These are phyloP conservation scores for Catostylus mosaicus DNA, from an alignment of 30 jellyfish, hydroid and myxozoan genomes.

Conservation along the genomic window DNA sequence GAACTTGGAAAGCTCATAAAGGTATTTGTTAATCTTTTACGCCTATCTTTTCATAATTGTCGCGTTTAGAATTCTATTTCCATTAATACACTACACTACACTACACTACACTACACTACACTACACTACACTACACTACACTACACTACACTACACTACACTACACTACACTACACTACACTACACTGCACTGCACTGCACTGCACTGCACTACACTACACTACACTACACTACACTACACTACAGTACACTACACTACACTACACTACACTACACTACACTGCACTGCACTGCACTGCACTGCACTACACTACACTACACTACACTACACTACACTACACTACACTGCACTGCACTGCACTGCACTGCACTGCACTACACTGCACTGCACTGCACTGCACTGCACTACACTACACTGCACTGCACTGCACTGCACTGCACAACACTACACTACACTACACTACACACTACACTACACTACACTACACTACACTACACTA, in stretches of 20 bases:
- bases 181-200: too few relatives aligned
- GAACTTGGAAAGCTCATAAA: slow-evolving; percentile 64
- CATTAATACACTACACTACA: too few relatives aligned
- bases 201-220: too few relatives aligned
- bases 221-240: too few relatives aligned
- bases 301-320: not conserved
- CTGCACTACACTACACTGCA: not conserved
- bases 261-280: too few relatives aligned
- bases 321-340: slow-evolving; percentile 1
- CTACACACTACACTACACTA: not conserved
- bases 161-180: not conserved
- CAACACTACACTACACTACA: not conserved
- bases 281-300: not conserved
- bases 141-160: too few relatives aligned
- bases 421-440: not conserved
- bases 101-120: too few relatives aligned
- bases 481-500: not conserved
- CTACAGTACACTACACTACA: too few relatives aligned
- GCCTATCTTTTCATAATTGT: not conserved
- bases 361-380: not conserved
- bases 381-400: not conserved
- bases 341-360: not conserved
- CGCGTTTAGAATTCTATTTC: too few relatives aligned
- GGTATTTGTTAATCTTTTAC: slow-evolving; percentile 33
- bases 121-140: too few relatives aligned